These are phyloP conservation scores for Bibio marci DNA, from an alignment of 2,888 invertebrate genomes.

Conservation along the genomic window DNA sequence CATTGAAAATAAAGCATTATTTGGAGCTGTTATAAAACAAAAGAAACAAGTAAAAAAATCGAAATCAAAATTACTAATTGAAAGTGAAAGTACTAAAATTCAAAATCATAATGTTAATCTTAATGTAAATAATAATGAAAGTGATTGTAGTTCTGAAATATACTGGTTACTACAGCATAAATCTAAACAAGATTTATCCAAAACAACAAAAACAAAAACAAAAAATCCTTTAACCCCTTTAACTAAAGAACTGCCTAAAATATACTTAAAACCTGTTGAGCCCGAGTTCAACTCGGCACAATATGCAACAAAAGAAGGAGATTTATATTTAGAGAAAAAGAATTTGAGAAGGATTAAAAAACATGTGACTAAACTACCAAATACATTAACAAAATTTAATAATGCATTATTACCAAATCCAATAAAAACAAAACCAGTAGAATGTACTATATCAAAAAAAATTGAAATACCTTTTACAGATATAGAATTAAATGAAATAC, in stretches of 20 bases:
- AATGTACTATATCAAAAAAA: neutral
- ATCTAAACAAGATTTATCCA: neutral
- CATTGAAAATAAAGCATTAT: slow-evolving; percentile 5
- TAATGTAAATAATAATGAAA: slow-evolving; percentile 2
- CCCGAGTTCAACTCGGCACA: no score
- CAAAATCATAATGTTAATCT: slow-evolving; percentile 3
- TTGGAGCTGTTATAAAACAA: slow-evolving; percentile 2
- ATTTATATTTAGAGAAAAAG: neutral
- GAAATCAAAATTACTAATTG: neutral
- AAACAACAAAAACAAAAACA: slow-evolving; percentile 2
- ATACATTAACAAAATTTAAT: neutral
- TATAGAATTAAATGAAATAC: slow-evolving; percentile 8
- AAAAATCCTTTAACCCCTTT: neutral
- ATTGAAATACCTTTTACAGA: slow-evolving; percentile 5
- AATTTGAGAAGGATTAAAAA: no score
- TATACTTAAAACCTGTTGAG: no score
- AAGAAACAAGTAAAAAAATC: neutral
- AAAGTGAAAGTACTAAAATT: no score
- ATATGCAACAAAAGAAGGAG: no score
- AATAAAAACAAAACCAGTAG: neutral
- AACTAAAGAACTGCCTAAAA: neutral
- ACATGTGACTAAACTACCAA: neutral
- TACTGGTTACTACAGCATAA: slow-evolving; percentile 9
- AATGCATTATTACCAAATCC: slow-evolving; percentile 2
- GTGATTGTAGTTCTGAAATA: slow-evolving; percentile 8